Evolutionary conservation across 2,888 invertebrate species (phyloP), one percentile per base, ranked within the genome.

Genomic region (Microctonus brassicae): DNA sequence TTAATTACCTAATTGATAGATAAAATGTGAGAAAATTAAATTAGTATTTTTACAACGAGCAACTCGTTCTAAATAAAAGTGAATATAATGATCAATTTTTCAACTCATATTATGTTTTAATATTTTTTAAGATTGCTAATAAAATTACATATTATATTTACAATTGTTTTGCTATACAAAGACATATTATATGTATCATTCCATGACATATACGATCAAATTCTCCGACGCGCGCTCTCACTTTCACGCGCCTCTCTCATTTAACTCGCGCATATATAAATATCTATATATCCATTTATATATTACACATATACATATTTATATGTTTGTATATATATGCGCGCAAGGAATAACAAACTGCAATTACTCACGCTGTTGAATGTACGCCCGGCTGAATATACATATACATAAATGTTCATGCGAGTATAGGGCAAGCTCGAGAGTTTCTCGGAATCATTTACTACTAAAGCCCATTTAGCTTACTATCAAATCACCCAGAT

Each of bases 311-410:
- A n/a, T n/a, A n/a, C n/a, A 57, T 57, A 57, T 24, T 26, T 24
- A 57, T 47, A 7, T 20, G 17, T 47, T 3, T 17, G 2, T n/a
- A 17, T 33, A n/a, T 60, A 10, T 60, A 34, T 34, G 22, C 60
- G 22, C 34, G 20, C 34, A 36, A 33, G 33, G 20, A 20, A 60
- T 60, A 60, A 60, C 60, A 60, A 60, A 60, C 33, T 60, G 34
- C 60, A 60, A 60, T 60, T 60, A 60, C 60, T 60, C 60, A 60
- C 60, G 36, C 34, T 22, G 60, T 60, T 57, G 57, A 57, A 29
- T 4, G 29, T 29, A 24, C 29, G n/a, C n/a, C n/a, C n/a, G n/a
- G n/a, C 26, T 26, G 57, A 5, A 26, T 57, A 57, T 57, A 57
- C 11, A 52, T 20, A 22, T 20, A 52, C 9, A 55, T 24, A 55